Percentiles rank a stretch among this genome's conserved stretches.
Evolutionary conservation across 1,140 invertebrate genomes (phyloP).

Genomic region (Drosophila nasuta): DNA sequence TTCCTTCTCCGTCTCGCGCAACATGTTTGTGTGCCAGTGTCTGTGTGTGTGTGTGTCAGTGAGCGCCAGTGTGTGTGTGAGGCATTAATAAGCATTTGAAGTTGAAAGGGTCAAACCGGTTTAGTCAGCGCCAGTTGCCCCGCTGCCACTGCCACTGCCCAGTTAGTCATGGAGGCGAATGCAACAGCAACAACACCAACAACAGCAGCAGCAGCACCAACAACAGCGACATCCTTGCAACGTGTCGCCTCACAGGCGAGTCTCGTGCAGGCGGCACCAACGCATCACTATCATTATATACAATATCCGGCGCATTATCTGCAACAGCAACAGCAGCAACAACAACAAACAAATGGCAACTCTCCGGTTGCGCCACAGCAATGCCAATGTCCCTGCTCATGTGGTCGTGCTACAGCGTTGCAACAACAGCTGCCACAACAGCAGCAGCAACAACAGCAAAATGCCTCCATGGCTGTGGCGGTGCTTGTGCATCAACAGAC

Average conservation of each 20-base stretch:
- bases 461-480: constrained; percentile 72
- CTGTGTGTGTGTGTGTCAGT: constrained; percentile 20
- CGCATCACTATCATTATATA: constrained; percentile 83
- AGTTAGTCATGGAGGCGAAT: constrained; percentile 51
- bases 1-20: constrained; percentile 28
- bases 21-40: constrained; percentile 21
- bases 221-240: constrained; percentile 68
- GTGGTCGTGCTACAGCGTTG: constrained; percentile 55
- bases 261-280: constrained; percentile 48
- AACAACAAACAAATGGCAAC: constrained; percentile 20
- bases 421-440: constrained; percentile 45
- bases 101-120: constrained; percentile 79
- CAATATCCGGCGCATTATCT: constrained; percentile 78
- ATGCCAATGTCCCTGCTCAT: constrained; percentile 79
- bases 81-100: constrained; percentile 73
- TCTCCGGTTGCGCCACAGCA: constrained; percentile 46
- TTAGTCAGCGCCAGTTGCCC: constrained; percentile 58
- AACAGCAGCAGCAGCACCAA: constrained; percentile 25
- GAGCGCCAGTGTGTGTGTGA: constrained; percentile 28
- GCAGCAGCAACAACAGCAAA: constrained; percentile 45
- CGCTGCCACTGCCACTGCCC: constrained; percentile 22
- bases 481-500: constrained; percentile 78
- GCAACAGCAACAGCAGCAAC: constrained; percentile 50
- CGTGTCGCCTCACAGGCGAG: constrained; percentile 75
- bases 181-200: constrained; percentile 6